These are phyloP conservation scores for Episyrphus balteatus DNA, from an alignment of 1,140 invertebrate species.

Conservation along the genomic window DNA sequence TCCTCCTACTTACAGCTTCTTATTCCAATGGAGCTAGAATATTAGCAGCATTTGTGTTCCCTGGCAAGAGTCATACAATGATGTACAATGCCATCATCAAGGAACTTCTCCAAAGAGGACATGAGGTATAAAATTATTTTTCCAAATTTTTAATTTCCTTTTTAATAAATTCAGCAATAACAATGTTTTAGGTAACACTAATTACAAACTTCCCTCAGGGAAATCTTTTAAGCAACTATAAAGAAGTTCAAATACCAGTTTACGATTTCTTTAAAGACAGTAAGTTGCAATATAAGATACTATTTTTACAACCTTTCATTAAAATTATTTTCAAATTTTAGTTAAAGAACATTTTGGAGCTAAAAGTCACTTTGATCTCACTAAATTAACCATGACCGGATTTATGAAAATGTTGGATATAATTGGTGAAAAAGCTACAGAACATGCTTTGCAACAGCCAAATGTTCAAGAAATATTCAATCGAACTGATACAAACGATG, in stretches of 20 bases:
- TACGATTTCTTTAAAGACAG: neutral
- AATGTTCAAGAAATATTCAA: conserved; percentile 34
- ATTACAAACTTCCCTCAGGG: neutral
- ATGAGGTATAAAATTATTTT: neutral
- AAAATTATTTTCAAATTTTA: conserved; percentile 5
- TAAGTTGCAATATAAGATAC: neutral
- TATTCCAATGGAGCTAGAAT: neutral
- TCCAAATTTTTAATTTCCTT: neutral
- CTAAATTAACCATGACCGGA: conserved; percentile 20
- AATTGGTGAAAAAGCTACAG: conserved; percentile 24
- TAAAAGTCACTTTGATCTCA: conserved; percentile 26
- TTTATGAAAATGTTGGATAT: conserved; percentile 29
- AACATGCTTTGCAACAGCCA: conserved; percentile 27
- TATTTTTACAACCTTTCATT: neutral
- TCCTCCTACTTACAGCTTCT: neutral
- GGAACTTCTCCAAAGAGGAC: neutral
- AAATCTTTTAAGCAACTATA: neutral
- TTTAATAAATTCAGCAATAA: neutral
- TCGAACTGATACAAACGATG: conserved; percentile 18
- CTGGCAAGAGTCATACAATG: conserved; percentile 1
- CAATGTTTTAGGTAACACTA: conserved; percentile 2
- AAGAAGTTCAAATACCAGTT: neutral
- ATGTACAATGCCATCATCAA: neutral
- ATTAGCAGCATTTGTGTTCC: conserved; percentile 1
- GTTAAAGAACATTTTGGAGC: conserved; percentile 24